These are phyloP conservation scores for Orchestes rusci DNA, from an alignment of 2,888 invertebrate genomes.

Conservation along the genomic window DNA sequence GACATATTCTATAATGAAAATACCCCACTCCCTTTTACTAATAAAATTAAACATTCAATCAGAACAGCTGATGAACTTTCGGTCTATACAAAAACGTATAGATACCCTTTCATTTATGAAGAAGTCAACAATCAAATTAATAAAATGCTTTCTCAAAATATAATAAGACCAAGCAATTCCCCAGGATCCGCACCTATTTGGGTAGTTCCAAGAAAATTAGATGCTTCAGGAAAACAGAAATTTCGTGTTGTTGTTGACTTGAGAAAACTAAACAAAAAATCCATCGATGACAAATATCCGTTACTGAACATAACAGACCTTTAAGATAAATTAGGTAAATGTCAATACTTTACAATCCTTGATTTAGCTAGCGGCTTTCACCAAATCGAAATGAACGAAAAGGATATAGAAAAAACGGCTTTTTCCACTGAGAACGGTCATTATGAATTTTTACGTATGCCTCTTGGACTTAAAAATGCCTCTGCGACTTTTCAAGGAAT, in stretches of 20 bases:
- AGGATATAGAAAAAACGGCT: slow-evolving; percentile 10
- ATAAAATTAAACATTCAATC: not conserved
- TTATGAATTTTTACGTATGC: not conserved
- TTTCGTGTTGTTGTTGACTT: too few relatives aligned
- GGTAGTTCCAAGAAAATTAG: too few relatives aligned
- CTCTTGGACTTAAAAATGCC: not conserved
- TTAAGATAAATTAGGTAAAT: not conserved
- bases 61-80: not conserved
- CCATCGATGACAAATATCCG: slow-evolving; percentile 29
- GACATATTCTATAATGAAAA: not conserved
- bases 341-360: slow-evolving; percentile 17
- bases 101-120: too few relatives aligned
- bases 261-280: too few relatives aligned
- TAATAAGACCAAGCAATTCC: too few relatives aligned
- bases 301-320: not conserved
- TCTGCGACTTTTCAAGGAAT: not conserved
- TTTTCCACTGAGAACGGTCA: not conserved
- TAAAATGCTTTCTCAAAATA: too few relatives aligned
- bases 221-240: too few relatives aligned
- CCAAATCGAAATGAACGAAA: slow-evolving; percentile 1
- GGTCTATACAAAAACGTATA: not conserved
- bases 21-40: not conserved
- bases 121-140: too few relatives aligned
- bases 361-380: slow-evolving; percentile 22
- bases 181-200: too few relatives aligned